Percentiles rank a stretch among this genome's conserved stretches.
Conservation (phyloP, 2,113 vertebrate species). For the Microcebus lehilahytsara region DNA sequence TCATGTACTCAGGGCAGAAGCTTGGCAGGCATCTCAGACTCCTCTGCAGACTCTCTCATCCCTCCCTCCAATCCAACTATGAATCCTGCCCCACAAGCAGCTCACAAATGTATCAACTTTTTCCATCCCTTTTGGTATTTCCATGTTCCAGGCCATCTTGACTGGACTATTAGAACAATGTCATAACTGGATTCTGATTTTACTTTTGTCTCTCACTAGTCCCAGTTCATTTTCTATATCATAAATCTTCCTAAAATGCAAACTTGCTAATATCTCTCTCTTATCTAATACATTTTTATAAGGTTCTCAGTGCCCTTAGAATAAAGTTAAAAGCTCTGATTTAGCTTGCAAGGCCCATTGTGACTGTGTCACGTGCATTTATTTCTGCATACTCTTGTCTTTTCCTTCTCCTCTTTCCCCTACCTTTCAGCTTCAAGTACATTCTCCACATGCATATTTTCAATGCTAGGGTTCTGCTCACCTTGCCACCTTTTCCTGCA, state of each 20-base stretch:
- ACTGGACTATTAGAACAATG: neutral
- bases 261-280: neutral
- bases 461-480: neutral
- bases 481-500: neutral
- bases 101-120: neutral
- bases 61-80: neutral
- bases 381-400: neutral
- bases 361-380: neutral
- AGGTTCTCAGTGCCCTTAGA: neutral
- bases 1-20: neutral
- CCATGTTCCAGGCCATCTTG: neutral
- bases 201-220: neutral
- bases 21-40: too few species aligned
- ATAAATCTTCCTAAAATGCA: slow-evolving; percentile 25
- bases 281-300: neutral
- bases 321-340: neutral
- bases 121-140: neutral
- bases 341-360: neutral
- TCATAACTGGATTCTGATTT: neutral
- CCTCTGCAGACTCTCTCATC: accelerated
- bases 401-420: neutral
- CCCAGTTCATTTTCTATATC: neutral
- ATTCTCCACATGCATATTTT: neutral
- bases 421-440: neutral
- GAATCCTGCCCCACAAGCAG: neutral